Conservation (phyloP, 2,797 vertebrate genomes). For the Ataeniobius toweri region DNA sequence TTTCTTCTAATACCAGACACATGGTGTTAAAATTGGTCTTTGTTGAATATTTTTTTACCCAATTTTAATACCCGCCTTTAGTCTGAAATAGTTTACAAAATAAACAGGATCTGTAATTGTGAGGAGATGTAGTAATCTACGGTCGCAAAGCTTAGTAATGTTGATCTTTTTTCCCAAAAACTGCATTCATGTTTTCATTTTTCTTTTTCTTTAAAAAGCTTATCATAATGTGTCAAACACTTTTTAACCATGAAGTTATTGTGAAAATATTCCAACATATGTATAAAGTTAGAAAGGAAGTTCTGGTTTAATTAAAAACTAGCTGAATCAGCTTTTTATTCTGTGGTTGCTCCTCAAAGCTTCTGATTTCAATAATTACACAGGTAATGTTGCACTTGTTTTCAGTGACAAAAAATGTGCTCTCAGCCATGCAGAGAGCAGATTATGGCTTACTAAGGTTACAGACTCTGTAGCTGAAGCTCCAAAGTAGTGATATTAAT, state of each 20-base stretch:
- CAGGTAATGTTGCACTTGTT: conserved; percentile 56
- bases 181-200: conserved; percentile 29
- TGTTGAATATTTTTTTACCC: background rate
- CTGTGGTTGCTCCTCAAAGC: conserved; percentile 59
- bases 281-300: background rate
- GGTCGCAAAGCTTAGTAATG: background rate
- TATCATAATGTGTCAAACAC: background rate
- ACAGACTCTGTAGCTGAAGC: conserved; percentile 39
- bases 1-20: conserved; percentile 53
- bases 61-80: background rate
- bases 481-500: conserved; percentile 38
- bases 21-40: conserved; percentile 40
- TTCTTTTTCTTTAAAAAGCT: conserved; percentile 4
- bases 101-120: background rate
- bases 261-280: background rate
- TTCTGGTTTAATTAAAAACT: background rate
- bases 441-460: conserved; percentile 33
- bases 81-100: background rate
- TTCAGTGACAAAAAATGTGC: conserved; percentile 31
- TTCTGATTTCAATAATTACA: conserved; percentile 74
- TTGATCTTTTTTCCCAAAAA: background rate
- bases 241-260: background rate
- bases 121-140: background rate
- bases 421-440: conserved; percentile 34
- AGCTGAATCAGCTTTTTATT: conserved; percentile 45